Evolutionary conservation across 2,888 invertebrate species (phyloP), one percentile per base, ranked within the genome.

Genomic region (Tuta absoluta): DNA sequence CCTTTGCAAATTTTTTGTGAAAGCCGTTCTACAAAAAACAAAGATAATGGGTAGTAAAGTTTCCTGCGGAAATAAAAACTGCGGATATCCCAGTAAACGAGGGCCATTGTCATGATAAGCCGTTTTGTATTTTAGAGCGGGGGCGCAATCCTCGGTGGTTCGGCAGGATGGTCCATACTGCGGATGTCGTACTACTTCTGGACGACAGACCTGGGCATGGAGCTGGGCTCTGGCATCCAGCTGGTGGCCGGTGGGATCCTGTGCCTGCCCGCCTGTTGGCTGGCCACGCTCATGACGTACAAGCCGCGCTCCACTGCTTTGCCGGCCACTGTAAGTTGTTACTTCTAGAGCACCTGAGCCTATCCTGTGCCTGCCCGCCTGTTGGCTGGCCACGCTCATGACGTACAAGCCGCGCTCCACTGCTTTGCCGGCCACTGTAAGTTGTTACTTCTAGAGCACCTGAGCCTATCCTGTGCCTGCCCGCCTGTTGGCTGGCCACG

Each of bases 181-280:
- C 85, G 89, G 17, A 84, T 90, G 78, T 89, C 87, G 1, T 90
- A 89, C 71, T 89, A 88, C 74, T 90, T 91, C 79, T 90, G 91
- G 91, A 85, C 85, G 23, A 79, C 89, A 37, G 90, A 91, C 70
- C 75, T 90, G 68, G 87, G 87, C 38, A 79, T 84, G 63, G 89
- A 91, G 73, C 75, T 91, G 60, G 82, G 82, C 19, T 69, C 82
- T 10, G 77, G 80, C 68, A 79, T 85, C 65, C 72, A 85, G 65
- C 78, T 89, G 68, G 68, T 89, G 59, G 81, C 82, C 8, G 90
- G 86, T 12, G 80, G 86, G 1, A 73, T 89, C 67, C 83, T 91
- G 24, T 89, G 91, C 71, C 75, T 91, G 69, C 90, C 91, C 33
- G 77, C 81, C n/a, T 87, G 88, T 76, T 90, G 91, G 90, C 80